phyloP scores from a whole-genome alignment of 2,888 invertebrate species.

The Deilephila elpenor region DNA sequence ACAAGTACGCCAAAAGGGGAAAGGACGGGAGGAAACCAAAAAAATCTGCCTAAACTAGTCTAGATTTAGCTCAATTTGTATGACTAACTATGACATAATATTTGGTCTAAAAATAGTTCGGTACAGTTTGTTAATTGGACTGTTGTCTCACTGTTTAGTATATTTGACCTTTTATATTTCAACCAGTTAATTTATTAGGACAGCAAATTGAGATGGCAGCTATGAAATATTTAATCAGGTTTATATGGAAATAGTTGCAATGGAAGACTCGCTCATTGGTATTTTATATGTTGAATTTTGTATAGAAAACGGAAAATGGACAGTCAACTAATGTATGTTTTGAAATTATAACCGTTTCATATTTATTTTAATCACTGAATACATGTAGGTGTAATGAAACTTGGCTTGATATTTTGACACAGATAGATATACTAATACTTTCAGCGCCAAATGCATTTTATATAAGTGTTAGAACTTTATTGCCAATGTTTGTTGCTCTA shows the following conservation, averaged over 20 bases:
- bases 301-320: too few relatives aligned
- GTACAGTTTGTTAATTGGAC: neutral
- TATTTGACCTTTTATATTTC: too few relatives aligned
- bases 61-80: neutral
- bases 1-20: slow-evolving; percentile 22
- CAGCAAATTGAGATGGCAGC: too few relatives aligned
- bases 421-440: neutral
- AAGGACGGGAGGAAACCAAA: slow-evolving; percentile 36
- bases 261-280: too few relatives aligned
- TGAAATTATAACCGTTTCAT: neutral
- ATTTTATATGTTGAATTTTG: too few relatives aligned
- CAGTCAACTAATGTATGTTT: neutral
- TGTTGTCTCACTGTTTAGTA: neutral
- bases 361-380: neutral
- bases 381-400: too few relatives aligned
- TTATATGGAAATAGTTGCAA: too few relatives aligned
- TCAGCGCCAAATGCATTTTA: neutral
- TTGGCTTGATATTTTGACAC: neutral
- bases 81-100: neutral
- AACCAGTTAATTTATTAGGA: too few relatives aligned
- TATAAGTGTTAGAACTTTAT: neutral
- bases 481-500: neutral
- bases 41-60: neutral
- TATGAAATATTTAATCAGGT: too few relatives aligned
- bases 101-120: neutral